phyloP scores from a whole-genome alignment of 2,888 invertebrate genomes.

The Zaprionus obscuricornis region DNA sequence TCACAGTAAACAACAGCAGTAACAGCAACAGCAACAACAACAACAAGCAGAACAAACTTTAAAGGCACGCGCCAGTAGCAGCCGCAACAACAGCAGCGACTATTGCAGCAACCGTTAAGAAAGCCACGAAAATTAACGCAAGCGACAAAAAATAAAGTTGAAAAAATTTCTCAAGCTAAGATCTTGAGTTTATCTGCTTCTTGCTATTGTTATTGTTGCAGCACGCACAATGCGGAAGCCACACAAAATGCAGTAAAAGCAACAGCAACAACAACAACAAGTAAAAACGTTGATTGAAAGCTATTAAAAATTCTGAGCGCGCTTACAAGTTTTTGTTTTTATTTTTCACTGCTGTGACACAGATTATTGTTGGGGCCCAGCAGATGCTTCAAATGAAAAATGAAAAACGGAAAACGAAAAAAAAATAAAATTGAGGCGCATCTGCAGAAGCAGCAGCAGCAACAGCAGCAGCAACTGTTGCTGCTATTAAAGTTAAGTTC shows the following conservation, averaged over 20 bases:
- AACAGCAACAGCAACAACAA: neutral
- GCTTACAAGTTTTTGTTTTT: slow-evolving; percentile 53
- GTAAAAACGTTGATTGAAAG: slow-evolving; percentile 49
- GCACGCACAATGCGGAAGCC: slow-evolving; percentile 73
- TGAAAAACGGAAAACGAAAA: slow-evolving; percentile 10
- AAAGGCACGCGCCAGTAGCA: too few species aligned
- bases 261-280: slow-evolving; percentile 8
- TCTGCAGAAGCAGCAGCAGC: slow-evolving; percentile 9
- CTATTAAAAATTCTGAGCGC: slow-evolving; percentile 78
- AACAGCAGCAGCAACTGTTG: neutral
- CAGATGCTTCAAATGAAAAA: slow-evolving; percentile 22
- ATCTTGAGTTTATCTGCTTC: slow-evolving; percentile 30
- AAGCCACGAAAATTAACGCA: slow-evolving; percentile 55
- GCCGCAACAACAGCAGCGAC: neutral
- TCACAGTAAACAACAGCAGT: slow-evolving; percentile 14
- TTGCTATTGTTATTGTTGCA: slow-evolving; percentile 1
- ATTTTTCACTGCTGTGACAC: slow-evolving; percentile 55
- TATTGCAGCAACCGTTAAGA: slow-evolving; percentile 34
- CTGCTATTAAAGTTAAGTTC: slow-evolving; percentile 49
- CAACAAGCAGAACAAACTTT: too few species aligned
- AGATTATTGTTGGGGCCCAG: slow-evolving; percentile 42
- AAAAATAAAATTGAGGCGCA: slow-evolving; percentile 7
- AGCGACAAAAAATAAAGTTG: slow-evolving; percentile 29
- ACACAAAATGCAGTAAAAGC: slow-evolving; percentile 54
- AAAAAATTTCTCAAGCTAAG: slow-evolving; percentile 51